These are phyloP conservation scores for Albula glossodonta DNA, from an alignment of 2,113 vertebrate species.

Conservation along the genomic window DNA sequence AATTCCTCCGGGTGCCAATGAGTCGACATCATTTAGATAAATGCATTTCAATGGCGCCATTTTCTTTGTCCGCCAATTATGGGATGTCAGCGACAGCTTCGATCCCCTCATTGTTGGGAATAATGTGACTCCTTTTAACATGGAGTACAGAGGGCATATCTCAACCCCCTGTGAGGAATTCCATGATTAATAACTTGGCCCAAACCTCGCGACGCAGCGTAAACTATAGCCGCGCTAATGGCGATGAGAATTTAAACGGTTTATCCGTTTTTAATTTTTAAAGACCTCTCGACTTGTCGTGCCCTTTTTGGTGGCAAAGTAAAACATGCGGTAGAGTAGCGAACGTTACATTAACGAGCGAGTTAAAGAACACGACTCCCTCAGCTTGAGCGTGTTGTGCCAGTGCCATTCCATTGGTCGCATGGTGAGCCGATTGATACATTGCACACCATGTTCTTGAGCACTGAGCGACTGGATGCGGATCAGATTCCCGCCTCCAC, in stretches of 20 bases:
- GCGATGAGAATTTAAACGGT: background rate
- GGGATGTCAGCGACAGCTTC: background rate
- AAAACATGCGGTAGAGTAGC: too few relatives aligned
- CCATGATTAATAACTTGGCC: background rate
- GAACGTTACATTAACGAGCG: too few relatives aligned
- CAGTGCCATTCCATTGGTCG: background rate
- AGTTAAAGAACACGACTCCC: background rate
- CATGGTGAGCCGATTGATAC: background rate
- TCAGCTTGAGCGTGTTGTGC: background rate
- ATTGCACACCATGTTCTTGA: background rate
- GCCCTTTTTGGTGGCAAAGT: background rate
- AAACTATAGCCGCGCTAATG: background rate
- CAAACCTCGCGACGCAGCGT: background rate
- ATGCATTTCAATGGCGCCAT: background rate
- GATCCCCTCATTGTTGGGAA: background rate
- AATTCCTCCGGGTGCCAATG: background rate
- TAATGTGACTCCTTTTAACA: background rate
- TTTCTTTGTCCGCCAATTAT: slow-evolving; percentile 15
- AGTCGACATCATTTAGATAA: background rate
- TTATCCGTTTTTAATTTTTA: background rate
- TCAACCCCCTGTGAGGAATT: too few relatives aligned
- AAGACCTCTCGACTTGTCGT: background rate
- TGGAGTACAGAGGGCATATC: background rate
- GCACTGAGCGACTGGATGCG: background rate
- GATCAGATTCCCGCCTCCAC: background rate